Percentiles rank a stretch among this genome's conserved stretches.
Evolutionary conservation across 2,888 invertebrate species (phyloP).

Genomic region (Panzeria rudis): DNA sequence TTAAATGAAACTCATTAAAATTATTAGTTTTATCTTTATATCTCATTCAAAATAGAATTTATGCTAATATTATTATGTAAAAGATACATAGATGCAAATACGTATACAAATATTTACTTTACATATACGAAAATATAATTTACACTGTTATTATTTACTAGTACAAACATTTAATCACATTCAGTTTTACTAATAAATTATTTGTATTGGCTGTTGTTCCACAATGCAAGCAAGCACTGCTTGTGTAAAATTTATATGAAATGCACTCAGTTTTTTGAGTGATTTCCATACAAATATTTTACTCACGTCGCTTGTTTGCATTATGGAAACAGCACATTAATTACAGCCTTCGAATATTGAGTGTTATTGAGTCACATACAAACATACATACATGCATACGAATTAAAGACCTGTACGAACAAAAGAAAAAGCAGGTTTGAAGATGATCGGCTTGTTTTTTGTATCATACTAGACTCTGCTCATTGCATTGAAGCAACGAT

Average conservation of each 20-base stretch:
- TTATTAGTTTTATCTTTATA: background rate
- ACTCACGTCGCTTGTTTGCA: too few species aligned
- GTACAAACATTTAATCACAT: background rate
- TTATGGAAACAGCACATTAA: too few species aligned
- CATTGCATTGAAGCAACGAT: too few species aligned
- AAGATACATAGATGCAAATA: background rate
- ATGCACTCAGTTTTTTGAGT: too few species aligned
- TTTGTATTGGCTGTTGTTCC: too few species aligned
- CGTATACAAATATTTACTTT: background rate
- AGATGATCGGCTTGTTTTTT: too few species aligned
- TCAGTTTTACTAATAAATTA: background rate
- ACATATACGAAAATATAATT: background rate
- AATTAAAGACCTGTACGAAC: too few species aligned
- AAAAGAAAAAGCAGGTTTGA: too few species aligned
- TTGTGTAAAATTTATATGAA: too few species aligned
- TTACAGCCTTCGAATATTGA: background rate
- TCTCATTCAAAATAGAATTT: background rate
- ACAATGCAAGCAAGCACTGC: too few species aligned
- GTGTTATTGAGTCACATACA: background rate
- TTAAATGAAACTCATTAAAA: slow-evolving; percentile 1
- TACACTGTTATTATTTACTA: background rate
- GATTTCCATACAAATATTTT: too few species aligned
- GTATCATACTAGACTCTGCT: too few species aligned
- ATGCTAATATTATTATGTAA: background rate
- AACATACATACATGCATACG: background rate